A percentile compares a stretch with the other conserved stretches of the same genome.
These are phyloP conservation scores for Mastomys coucha DNA, from an alignment of 2,113 vertebrate species.

Conservation along the genomic window DNA sequence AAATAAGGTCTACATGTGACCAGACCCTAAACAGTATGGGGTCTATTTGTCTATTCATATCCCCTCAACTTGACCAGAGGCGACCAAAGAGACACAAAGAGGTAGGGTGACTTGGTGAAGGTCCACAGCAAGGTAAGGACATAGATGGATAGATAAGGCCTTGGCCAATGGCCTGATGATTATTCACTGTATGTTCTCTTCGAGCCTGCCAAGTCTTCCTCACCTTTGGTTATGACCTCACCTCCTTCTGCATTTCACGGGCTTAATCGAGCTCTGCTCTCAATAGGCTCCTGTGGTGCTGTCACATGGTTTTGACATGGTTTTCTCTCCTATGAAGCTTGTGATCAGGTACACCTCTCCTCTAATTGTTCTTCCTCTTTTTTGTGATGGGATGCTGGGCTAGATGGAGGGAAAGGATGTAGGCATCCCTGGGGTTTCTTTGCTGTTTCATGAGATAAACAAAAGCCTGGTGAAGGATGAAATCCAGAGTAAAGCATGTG, in stretches of 20 bases:
- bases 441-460: constrained; percentile 62
- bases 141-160: not conserved
- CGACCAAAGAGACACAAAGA: not conserved
- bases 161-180: not conserved
- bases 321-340: constrained; percentile 12
- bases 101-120: not conserved
- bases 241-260: not conserved
- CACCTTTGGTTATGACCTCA: rapidly evolving
- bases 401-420: constrained; percentile 46
- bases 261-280: not conserved
- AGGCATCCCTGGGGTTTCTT: constrained; percentile 42
- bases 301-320: constrained; percentile 27
- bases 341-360: not conserved
- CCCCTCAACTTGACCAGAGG: not conserved
- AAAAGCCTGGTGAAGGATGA: constrained; percentile 11
- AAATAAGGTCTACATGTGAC: not conserved
- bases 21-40: not conserved
- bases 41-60: not conserved
- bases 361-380: constrained; percentile 29
- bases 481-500: not conserved
- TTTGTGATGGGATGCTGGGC: constrained; percentile 19
- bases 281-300: not conserved
- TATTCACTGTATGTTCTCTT: not conserved
- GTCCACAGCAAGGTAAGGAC: not conserved
- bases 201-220: not conserved